A percentile compares a stretch with the other conserved stretches of the same genome.
These are phyloP conservation scores for Macaria notata DNA, from an alignment of 2,888 invertebrate genomes.

Conservation along the genomic window DNA sequence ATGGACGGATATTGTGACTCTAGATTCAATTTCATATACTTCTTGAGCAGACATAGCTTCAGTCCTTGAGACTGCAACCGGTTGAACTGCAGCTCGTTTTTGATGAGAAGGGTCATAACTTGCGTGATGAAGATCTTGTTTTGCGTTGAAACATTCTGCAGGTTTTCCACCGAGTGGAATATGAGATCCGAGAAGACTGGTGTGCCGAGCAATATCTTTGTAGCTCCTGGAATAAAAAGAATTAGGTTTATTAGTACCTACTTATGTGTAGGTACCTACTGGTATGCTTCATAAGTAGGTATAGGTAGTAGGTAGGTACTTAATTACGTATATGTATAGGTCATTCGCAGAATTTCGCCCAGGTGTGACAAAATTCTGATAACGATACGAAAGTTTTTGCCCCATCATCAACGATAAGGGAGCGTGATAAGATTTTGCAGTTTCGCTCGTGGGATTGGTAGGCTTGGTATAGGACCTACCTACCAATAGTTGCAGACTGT, in stretches of 20 bases:
- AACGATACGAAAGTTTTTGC: no score
- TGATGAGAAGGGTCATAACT: conserved; percentile 39
- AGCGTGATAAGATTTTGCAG: no score
- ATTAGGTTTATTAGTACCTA: not conserved
- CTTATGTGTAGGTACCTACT: no score
- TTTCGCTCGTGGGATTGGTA: no score
- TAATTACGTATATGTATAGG: no score
- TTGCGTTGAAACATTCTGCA: conserved; percentile 33
- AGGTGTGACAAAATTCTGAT: no score
- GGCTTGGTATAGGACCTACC: no score
- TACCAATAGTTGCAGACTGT: no score
- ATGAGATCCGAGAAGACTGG: conserved; percentile 48
- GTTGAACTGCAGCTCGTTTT: conserved; percentile 48
- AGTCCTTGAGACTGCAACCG: conserved; percentile 41
- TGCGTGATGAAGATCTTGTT: conserved; percentile 43
- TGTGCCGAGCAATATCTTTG: conserved; percentile 40
- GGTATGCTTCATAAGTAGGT: no score
- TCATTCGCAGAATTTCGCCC: no score
- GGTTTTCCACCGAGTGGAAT: conserved; percentile 36
- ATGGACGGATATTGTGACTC: conserved; percentile 23
- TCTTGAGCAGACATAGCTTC: conserved; percentile 26
- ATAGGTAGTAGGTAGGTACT: no score
- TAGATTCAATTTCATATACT: conserved; percentile 31
- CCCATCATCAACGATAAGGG: no score
- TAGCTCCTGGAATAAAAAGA: conserved; percentile 38